Conservation (phyloP, 1,140 invertebrate species). For the Lamellibrachia luymesi region DNA sequence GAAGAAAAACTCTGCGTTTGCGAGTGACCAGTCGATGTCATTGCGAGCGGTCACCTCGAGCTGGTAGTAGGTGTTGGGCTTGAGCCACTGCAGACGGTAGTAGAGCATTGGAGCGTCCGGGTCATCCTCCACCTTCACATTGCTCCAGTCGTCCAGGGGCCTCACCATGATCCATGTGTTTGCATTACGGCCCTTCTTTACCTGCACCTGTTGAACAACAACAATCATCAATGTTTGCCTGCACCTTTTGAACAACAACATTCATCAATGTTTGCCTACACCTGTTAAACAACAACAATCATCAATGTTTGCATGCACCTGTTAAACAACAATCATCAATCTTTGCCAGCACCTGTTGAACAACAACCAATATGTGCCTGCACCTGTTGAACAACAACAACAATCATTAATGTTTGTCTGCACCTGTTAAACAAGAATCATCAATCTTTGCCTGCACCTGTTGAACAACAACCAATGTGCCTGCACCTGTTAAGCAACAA, state of each 20-base stretch:
- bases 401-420: no score
- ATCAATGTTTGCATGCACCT: no score
- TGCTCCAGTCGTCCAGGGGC: conserved; percentile 26
- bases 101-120: conserved; percentile 19
- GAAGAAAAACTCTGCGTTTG: conserved; percentile 71
- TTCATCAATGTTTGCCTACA: no score
- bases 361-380: neutral
- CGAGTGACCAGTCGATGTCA: conserved; percentile 71
- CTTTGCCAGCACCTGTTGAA: no score
- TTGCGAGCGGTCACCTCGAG: conserved; percentile 83
- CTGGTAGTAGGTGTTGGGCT: conserved; percentile 75
- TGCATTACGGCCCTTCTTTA: neutral
- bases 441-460: neutral
- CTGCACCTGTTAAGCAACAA: neutral
- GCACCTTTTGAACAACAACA: no score
- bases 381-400: no score
- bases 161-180: neutral
- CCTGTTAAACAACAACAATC: no score
- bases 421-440: no score
- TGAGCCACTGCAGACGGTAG: conserved; percentile 62
- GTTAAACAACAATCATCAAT: no score
- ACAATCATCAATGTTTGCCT: neutral
- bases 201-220: neutral
- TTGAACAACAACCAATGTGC: neutral
- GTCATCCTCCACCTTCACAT: conserved; percentile 14